Evolutionary conservation across 2,797 vertebrate genomes (phyloP).

Genomic region (Lagocephalus sceleratus): DNA sequence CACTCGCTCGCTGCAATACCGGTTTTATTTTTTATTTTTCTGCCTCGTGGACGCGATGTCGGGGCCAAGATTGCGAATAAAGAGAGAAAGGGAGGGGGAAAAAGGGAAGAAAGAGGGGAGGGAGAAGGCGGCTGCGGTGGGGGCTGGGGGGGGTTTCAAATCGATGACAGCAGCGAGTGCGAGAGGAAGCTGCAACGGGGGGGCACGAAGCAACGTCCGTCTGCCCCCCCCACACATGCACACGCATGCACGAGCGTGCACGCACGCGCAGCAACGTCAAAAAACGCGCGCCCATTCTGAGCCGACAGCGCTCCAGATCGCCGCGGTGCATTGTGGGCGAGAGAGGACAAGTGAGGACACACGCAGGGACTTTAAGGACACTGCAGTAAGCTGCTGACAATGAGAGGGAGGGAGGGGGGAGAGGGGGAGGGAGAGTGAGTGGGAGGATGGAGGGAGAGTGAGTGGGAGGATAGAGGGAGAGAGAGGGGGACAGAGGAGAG

Average conservation of each 20-base stretch:
- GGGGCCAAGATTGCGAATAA: slow-evolving; percentile 14
- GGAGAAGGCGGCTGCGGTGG: background rate
- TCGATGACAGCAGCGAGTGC: slow-evolving; percentile 37
- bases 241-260: too few species aligned
- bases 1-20: slow-evolving; percentile 21
- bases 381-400: slow-evolving; percentile 61
- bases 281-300: slow-evolving; percentile 46
- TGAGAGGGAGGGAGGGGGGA: slow-evolving; percentile 23
- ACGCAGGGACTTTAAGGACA: slow-evolving; percentile 67
- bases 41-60: slow-evolving; percentile 32
- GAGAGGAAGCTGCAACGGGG: slow-evolving; percentile 33
- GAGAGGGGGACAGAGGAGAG: too few species aligned
- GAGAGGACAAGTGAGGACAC: slow-evolving; percentile 70
- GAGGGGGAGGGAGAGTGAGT: slow-evolving; percentile 24
- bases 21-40: background rate
- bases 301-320: slow-evolving; percentile 57
- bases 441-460: too few species aligned
- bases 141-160: slow-evolving; percentile 27
- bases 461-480: background rate
- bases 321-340: slow-evolving; percentile 57
- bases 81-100: background rate
- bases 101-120: background rate
- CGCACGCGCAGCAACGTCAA: slow-evolving; percentile 33
- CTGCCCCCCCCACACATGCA: background rate
- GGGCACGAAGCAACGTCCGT: slow-evolving; percentile 37